phyloP scores from a whole-genome alignment of 2,888 invertebrate genomes.

The Acanthosoma haemorrhoidale region DNA sequence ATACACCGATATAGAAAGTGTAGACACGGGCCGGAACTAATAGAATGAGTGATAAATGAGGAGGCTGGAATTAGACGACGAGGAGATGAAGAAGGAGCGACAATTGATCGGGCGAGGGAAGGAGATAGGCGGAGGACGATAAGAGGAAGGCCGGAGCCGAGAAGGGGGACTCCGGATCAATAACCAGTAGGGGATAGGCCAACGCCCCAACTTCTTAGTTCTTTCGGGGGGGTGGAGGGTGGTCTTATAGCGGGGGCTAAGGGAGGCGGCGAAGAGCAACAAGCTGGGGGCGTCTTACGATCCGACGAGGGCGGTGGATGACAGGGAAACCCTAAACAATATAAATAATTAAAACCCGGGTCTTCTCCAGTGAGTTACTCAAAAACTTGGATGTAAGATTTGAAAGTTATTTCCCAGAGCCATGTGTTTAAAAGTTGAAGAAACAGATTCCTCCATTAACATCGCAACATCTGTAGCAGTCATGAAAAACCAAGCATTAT shows the following conservation, averaged over 20 bases:
- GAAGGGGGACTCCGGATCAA: conserved; percentile 18
- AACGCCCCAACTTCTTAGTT: conserved; percentile 3
- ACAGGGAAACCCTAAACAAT: too few species aligned
- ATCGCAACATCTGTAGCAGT: too few species aligned
- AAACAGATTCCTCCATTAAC: too few species aligned
- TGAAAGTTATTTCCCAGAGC: too few species aligned
- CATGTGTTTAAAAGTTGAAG: too few species aligned
- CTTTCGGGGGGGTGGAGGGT: background rate
- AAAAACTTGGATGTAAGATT: too few species aligned
- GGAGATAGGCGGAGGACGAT: background rate
- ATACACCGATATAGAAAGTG: background rate
- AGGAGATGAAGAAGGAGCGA: background rate
- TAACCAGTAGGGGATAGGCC: conserved; percentile 22
- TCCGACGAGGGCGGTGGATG: too few species aligned
- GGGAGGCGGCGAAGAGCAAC: too few species aligned
- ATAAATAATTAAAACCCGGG: too few species aligned
- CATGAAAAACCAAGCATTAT: too few species aligned
- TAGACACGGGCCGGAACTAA: background rate
- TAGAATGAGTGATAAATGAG: conserved; percentile 4
- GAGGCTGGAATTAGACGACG: background rate
- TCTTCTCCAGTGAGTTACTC: too few species aligned
- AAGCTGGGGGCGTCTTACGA: too few species aligned
- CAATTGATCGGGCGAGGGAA: background rate
- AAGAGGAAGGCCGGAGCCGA: background rate
- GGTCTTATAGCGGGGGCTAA: background rate